Percentiles rank a stretch among this genome's conserved stretches.
phyloP scores from a whole-genome alignment of 2,797 vertebrate species.

The Microctenopoma lineatum region DNA sequence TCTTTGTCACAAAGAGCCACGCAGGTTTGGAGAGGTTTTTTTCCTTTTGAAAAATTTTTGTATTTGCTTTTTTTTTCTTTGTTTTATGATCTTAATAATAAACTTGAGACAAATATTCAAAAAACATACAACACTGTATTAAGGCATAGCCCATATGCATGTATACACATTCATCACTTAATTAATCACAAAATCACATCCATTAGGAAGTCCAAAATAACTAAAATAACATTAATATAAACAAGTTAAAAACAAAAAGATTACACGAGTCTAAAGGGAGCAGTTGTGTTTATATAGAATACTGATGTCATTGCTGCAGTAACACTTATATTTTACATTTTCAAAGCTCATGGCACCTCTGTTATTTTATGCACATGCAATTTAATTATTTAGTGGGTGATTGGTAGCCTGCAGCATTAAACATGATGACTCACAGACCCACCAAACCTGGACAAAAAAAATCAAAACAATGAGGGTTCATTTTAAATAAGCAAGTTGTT shows the following conservation, averaged over 20 bases:
- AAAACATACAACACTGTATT: background rate
- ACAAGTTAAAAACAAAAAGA: constrained; percentile 31
- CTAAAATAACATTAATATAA: constrained; percentile 45
- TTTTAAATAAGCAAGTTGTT: background rate
- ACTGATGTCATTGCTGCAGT: background rate
- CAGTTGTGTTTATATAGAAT: constrained; percentile 3
- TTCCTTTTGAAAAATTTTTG: too few relatives aligned
- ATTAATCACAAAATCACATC: constrained; percentile 35
- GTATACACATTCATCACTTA: constrained; percentile 8
- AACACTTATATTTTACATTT: constrained; percentile 20
- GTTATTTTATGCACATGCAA: constrained; percentile 29
- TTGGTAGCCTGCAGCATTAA: constrained; percentile 35
- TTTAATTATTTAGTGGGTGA: constrained; percentile 46
- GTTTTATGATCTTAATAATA: too few relatives aligned
- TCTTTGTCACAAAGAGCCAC: too few relatives aligned
- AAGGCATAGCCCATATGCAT: background rate
- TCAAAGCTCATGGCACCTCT: constrained; percentile 5
- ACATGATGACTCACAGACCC: constrained; percentile 21
- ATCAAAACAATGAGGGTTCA: background rate
- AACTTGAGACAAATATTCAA: too few relatives aligned
- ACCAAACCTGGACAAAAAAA: background rate
- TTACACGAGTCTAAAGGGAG: constrained; percentile 18
- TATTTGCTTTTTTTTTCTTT: too few relatives aligned
- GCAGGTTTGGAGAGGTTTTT: too few relatives aligned
- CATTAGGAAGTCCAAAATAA: constrained; percentile 37